Conservation (phyloP, 2,888 invertebrate species). For the Netelia fuscicornis region DNA sequence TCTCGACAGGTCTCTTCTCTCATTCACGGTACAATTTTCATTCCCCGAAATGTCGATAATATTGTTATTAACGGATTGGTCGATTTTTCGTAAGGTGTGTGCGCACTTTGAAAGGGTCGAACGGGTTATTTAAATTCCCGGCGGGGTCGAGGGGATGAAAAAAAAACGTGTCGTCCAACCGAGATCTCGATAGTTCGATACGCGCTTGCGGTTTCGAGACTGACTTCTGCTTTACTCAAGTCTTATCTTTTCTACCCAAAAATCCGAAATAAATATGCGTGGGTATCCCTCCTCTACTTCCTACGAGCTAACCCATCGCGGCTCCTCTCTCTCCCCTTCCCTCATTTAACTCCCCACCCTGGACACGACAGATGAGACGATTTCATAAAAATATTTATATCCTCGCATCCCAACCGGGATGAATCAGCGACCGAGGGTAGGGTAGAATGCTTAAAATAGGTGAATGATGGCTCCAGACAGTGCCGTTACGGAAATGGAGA, state of each 20-base stretch:
- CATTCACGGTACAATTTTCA: too few species aligned
- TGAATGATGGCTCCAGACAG: conserved; percentile 62
- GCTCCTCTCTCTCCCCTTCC: conserved; percentile 79
- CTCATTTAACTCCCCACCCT: conserved; percentile 29
- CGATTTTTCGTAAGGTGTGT: neutral
- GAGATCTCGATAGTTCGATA: conserved; percentile 68
- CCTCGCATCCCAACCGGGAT: conserved; percentile 77
- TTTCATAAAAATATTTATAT: conserved; percentile 84
- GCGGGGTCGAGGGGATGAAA: neutral
- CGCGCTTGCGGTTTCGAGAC: conserved; percentile 80
- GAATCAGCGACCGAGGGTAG: conserved; percentile 71
- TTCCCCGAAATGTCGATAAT: too few species aligned
- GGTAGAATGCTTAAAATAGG: conserved; percentile 73
- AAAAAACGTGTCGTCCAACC: neutral
- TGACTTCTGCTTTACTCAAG: conserved; percentile 79
- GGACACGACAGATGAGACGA: conserved; percentile 79
- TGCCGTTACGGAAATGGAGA: conserved; percentile 23
- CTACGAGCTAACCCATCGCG: conserved; percentile 77
- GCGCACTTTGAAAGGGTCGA: neutral
- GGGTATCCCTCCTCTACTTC: conserved; percentile 81
- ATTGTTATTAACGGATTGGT: neutral
- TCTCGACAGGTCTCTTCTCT: too few species aligned
- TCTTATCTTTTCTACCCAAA: conserved; percentile 83
- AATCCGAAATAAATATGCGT: conserved; percentile 80
- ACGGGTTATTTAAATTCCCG: neutral